Evolutionary conservation across 2,888 invertebrate genomes (phyloP).

Genomic region (Trissonchulus latispiculum): DNA sequence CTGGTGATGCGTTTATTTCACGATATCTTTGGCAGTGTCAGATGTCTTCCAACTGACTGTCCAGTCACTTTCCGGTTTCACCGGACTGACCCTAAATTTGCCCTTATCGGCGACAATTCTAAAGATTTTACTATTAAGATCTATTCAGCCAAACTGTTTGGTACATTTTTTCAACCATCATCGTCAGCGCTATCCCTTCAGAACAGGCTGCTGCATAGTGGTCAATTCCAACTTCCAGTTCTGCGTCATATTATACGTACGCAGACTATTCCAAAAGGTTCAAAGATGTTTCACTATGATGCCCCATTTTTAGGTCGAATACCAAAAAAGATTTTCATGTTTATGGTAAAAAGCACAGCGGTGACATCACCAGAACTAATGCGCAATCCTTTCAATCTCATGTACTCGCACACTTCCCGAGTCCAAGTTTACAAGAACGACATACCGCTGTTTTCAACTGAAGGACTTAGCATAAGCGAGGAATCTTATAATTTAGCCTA

Average conservation of each 20-base stretch:
- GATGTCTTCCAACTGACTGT: neutral
- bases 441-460: neutral
- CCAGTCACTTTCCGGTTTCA: neutral
- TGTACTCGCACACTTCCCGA: neutral
- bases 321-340: neutral
- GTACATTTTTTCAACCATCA: slow-evolving; percentile 2
- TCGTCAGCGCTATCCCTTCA: neutral
- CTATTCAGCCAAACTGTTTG: neutral
- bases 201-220: neutral
- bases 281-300: too few relatives aligned
- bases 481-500: neutral
- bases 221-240: neutral
- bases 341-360: too few relatives aligned
- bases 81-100: neutral
- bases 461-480: neutral
- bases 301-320: too few relatives aligned
- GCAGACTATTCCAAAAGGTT: neutral
- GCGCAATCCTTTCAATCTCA: slow-evolving; percentile 2
- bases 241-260: slow-evolving; percentile 3
- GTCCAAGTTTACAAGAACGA: slow-evolving; percentile 3
- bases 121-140: slow-evolving; percentile 2
- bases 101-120: neutral
- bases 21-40: neutral
- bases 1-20: neutral
- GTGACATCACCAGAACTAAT: too few relatives aligned